phyloP scores from a whole-genome alignment of 2,888 invertebrate genomes.

The Suillia variegata region DNA sequence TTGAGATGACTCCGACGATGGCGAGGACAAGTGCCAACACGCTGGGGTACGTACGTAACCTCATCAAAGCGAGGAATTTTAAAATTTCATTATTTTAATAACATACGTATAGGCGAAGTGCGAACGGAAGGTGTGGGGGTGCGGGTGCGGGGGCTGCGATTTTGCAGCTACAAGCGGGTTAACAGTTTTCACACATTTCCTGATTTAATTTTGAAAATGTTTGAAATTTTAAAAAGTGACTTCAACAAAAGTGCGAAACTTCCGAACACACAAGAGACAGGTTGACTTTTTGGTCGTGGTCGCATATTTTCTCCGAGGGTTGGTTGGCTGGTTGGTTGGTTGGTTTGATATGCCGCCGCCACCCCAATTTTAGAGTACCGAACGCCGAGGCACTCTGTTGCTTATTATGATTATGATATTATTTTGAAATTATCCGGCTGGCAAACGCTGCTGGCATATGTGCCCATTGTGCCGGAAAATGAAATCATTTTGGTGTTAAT shows the following conservation, averaged over 20 bases:
- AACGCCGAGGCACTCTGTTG: slow-evolving; percentile 14
- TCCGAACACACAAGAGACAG: slow-evolving; percentile 49
- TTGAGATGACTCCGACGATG: slow-evolving; percentile 34
- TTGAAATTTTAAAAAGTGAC: neutral
- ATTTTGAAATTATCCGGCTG: slow-evolving; percentile 59
- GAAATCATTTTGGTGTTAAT: slow-evolving; percentile 61
- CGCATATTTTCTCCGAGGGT: slow-evolving; percentile 3
- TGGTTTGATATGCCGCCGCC: no score
- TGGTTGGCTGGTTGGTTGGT: neutral
- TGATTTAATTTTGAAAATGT: neutral
- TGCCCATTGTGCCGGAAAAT: slow-evolving; percentile 53
- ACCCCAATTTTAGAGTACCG: no score
- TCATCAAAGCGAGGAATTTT: slow-evolving; percentile 37
- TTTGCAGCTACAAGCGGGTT: neutral
- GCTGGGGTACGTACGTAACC: no score
- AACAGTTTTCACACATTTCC: slow-evolving; percentile 10
- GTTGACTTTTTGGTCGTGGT: slow-evolving; percentile 45
- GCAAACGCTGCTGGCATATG: slow-evolving; percentile 48
- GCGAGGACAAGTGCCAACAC: no score
- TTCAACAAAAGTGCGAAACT: slow-evolving; percentile 43
- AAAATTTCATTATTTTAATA: slow-evolving; percentile 60
- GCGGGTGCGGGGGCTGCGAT: no score
- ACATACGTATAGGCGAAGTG: slow-evolving; percentile 37
- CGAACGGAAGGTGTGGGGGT: neutral
- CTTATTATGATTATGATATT: slow-evolving; percentile 60